phyloP scores from a whole-genome alignment of 1,140 invertebrate genomes.

The Nymphalis io region DNA sequence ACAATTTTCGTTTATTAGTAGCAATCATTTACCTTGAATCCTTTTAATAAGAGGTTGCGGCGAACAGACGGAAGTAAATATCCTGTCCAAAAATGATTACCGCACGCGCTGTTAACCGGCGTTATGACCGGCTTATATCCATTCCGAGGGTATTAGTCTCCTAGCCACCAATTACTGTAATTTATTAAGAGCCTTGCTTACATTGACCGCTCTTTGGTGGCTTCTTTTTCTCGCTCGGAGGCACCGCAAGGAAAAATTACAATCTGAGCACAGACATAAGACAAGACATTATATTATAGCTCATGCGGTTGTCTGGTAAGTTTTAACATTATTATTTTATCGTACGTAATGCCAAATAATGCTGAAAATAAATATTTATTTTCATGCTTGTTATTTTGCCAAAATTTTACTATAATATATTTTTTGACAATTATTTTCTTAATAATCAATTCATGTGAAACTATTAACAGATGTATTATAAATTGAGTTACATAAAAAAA shows the following conservation, averaged over 20 bases:
- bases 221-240: conserved; percentile 67
- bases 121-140: conserved; percentile 76
- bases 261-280: conserved; percentile 38
- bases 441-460: too few species aligned
- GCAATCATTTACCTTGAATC: conserved; percentile 52
- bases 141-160: conserved; percentile 76
- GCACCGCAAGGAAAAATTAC: conserved; percentile 65
- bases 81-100: conserved; percentile 77
- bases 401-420: too few species aligned
- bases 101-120: conserved; percentile 69
- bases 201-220: conserved; percentile 64
- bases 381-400: too few species aligned
- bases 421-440: too few species aligned
- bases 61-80: conserved; percentile 76
- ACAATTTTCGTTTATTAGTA: conserved; percentile 43
- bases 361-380: too few species aligned
- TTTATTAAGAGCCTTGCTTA: conserved; percentile 72
- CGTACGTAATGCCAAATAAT: too few species aligned
- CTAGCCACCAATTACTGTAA: conserved; percentile 75
- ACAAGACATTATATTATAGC: neutral
- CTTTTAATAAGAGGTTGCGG: conserved; percentile 66
- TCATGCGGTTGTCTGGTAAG: too few species aligned
- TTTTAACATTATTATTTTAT: too few species aligned
- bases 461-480: too few species aligned
- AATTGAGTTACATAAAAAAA: neutral